phyloP scores from a whole-genome alignment of 1,140 invertebrate genomes.

The Chelonus insularis region DNA sequence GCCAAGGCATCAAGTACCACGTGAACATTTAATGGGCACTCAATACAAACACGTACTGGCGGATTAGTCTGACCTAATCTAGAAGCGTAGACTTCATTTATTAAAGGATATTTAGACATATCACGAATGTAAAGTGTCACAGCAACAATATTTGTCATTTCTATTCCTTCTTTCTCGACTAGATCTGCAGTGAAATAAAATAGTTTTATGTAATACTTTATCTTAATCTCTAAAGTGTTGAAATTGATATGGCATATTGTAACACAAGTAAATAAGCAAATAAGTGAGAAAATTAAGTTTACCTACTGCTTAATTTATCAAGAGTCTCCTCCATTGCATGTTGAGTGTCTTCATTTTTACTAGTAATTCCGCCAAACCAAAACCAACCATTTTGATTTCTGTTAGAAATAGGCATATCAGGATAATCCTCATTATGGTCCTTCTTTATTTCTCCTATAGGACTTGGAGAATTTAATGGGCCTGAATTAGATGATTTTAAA shows the following conservation, averaged over 20 bases:
- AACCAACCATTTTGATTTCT: slow-evolving; percentile 76
- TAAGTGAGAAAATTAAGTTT: slow-evolving; percentile 55
- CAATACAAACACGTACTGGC: slow-evolving; percentile 85
- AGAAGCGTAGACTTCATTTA: slow-evolving; percentile 79
- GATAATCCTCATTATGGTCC: slow-evolving; percentile 49
- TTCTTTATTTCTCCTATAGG: slow-evolving; percentile 41
- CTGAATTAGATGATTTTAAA: slow-evolving; percentile 50
- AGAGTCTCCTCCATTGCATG: slow-evolving; percentile 69
- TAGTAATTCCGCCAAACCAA: slow-evolving; percentile 78
- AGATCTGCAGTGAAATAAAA: slow-evolving; percentile 57
- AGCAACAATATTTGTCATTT: slow-evolving; percentile 72
- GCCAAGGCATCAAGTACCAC: slow-evolving; percentile 79
- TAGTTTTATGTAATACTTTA: slow-evolving; percentile 12
- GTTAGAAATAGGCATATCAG: slow-evolving; percentile 60
- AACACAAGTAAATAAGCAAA: slow-evolving; percentile 27
- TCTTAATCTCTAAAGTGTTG: background rate
- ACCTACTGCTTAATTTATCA: slow-evolving; percentile 79
- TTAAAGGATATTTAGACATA: slow-evolving; percentile 75
- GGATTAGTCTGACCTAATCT: slow-evolving; percentile 80
- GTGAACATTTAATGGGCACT: slow-evolving; percentile 75
- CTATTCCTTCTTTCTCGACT: slow-evolving; percentile 63
- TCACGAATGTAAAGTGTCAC: slow-evolving; percentile 81
- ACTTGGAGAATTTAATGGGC: slow-evolving; percentile 50
- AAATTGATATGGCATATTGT: background rate
- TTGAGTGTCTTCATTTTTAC: slow-evolving; percentile 58